Conservation (phyloP, 2,888 invertebrate species). For the Nomada goodeniana region DNA sequence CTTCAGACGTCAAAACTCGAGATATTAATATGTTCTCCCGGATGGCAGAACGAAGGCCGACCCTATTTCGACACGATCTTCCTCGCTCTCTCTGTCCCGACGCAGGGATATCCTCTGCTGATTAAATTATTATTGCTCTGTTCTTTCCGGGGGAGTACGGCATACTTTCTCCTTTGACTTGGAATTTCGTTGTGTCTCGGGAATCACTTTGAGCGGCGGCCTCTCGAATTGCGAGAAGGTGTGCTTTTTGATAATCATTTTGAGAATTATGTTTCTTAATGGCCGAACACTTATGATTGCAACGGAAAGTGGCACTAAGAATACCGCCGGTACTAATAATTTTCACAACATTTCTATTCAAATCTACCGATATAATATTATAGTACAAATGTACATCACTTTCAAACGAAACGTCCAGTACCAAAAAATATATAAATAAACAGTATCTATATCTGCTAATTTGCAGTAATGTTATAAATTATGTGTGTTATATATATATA, state of each 20-base stretch:
- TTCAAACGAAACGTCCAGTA: too few relatives aligned
- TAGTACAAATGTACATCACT: too few relatives aligned
- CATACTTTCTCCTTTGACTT: constrained; percentile 31
- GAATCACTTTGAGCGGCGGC: neutral
- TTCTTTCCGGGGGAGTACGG: constrained; percentile 22
- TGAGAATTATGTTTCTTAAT: too few relatives aligned
- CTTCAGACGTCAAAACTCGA: constrained; percentile 82
- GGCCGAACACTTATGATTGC: too few relatives aligned
- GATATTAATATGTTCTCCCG: constrained; percentile 83
- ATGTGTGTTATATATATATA: neutral
- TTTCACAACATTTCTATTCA: too few relatives aligned
- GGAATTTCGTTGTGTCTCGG: neutral
- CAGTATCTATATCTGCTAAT: too few relatives aligned
- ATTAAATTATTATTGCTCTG: constrained; percentile 78
- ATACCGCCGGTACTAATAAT: too few relatives aligned
- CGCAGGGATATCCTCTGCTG: constrained; percentile 64
- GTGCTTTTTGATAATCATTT: too few relatives aligned
- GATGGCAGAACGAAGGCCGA: constrained; percentile 72
- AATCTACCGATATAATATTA: too few relatives aligned
- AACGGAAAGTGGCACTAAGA: too few relatives aligned
- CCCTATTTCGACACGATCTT: constrained; percentile 30
- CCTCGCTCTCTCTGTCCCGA: constrained; percentile 4
- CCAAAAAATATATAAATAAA: too few relatives aligned
- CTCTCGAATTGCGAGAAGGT: neutral
- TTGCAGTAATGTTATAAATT: too few relatives aligned